Conservation (phyloP, 2,888 invertebrate species). For the Tricholauxania praeusta region DNA sequence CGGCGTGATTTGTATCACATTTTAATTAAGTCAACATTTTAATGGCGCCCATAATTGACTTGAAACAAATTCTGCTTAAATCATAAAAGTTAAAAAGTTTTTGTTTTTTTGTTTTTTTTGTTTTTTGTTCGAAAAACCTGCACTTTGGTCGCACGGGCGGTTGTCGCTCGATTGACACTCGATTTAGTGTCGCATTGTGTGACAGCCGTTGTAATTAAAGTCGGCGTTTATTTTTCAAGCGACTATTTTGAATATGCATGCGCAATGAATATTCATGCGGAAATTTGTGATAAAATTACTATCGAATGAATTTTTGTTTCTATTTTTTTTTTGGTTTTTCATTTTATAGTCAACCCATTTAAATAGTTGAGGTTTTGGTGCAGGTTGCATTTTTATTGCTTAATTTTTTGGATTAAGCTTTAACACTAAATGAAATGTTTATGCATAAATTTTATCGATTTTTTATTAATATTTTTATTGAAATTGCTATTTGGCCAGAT, state of each 20-base stretch:
- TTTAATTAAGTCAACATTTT: conserved; percentile 21
- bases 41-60: conserved; percentile 11
- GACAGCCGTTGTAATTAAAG: conserved; percentile 14
- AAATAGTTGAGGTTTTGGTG: conserved; percentile 4
- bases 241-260: neutral
- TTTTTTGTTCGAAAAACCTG: neutral
- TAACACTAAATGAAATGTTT: no score
- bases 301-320: neutral
- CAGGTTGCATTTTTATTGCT: no score
- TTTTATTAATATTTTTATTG: no score
- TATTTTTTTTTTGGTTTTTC: neutral
- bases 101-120: neutral
- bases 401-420: no score
- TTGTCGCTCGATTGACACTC: neutral
- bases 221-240: conserved; percentile 11
- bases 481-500: no score
- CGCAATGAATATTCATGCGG: conserved; percentile 8
- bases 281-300: neutral
- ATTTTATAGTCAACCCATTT: neutral
- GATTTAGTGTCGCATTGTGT: neutral
- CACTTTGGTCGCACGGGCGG: conserved; percentile 2
- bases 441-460: no score
- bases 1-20: conserved; percentile 17
- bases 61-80: conserved; percentile 8
- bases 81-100: neutral